Percentiles rank a stretch among this genome's conserved stretches.
These are phyloP conservation scores for Glomeris maerens DNA, from an alignment of 1,140 invertebrate genomes.

Conservation along the genomic window DNA sequence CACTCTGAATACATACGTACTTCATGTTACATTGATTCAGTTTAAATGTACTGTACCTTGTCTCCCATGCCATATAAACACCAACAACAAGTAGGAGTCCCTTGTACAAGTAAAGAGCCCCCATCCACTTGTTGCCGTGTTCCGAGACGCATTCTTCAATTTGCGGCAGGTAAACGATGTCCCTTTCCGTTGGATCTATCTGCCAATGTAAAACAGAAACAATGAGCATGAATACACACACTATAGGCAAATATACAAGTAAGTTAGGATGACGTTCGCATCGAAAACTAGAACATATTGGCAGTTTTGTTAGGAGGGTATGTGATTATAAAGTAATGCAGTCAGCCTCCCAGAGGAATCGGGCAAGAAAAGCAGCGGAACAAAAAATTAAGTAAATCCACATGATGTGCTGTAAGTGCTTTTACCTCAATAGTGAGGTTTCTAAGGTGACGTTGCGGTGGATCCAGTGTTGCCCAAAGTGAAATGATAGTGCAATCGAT, in stretches of 20 bases:
- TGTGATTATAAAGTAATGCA: too few relatives aligned
- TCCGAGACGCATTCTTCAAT: slow-evolving; percentile 72
- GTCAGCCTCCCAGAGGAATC: too few relatives aligned
- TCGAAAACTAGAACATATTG: not conserved
- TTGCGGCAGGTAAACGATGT: slow-evolving; percentile 74
- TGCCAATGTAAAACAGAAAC: slow-evolving; percentile 23
- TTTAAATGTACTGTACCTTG: slow-evolving; percentile 44
- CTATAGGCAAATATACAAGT: not conserved
- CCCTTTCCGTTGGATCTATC: slow-evolving; percentile 53
- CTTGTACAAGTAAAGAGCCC: slow-evolving; percentile 76
- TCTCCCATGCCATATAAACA: slow-evolving; percentile 97
- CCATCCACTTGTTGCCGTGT: slow-evolving; percentile 71
- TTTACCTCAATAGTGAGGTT: slow-evolving; percentile 55
- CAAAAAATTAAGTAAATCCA: slow-evolving; percentile 4
- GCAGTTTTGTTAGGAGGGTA: not conserved
- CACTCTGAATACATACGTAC: too few relatives aligned
- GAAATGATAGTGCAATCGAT: slow-evolving; percentile 63
- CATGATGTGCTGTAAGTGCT: not conserved
- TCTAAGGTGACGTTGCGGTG: slow-evolving; percentile 64
- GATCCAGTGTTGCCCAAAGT: slow-evolving; percentile 64
- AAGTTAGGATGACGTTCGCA: not conserved
- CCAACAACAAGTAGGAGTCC: slow-evolving; percentile 71
- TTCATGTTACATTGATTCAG: too few relatives aligned
- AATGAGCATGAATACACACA: not conserved
- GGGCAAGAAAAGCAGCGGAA: not conserved